Conservation (phyloP, 2,113 vertebrate genomes). For the Tyrannus savana region DNA sequence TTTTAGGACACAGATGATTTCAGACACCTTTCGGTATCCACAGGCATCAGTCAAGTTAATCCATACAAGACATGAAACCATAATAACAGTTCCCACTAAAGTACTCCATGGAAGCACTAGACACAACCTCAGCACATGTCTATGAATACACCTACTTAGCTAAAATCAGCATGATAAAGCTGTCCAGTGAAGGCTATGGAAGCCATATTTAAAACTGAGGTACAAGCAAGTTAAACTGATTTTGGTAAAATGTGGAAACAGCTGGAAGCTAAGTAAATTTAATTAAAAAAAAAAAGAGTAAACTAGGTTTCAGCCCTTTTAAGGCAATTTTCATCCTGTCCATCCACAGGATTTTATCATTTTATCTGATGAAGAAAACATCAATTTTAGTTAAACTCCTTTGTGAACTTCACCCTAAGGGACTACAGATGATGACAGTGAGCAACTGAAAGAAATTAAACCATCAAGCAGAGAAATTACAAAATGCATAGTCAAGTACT, state of each 20-base stretch:
- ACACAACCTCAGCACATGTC: background rate
- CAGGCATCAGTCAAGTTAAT: background rate
- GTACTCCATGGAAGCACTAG: background rate
- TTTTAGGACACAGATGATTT: background rate
- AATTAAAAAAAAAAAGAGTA: background rate
- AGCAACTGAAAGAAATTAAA: constrained; percentile 6
- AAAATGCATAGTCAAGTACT: background rate
- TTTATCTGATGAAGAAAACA: background rate
- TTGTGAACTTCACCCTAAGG: background rate
- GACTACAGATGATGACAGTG: background rate
- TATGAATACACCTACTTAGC: background rate
- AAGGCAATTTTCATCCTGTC: background rate
- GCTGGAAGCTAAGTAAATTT: background rate
- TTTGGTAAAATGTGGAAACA: background rate
- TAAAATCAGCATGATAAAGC: background rate
- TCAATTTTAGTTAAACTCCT: background rate
- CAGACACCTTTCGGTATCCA: background rate
- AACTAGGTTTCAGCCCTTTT: background rate
- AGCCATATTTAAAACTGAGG: background rate
- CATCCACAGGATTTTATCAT: background rate
- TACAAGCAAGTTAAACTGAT: background rate
- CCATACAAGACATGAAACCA: background rate
- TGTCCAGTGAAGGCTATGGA: background rate
- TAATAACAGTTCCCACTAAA: background rate
- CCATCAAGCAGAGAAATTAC: background rate